Evolutionary conservation across 2,113 vertebrate genomes (phyloP).

Genomic region (Barnardius zonarius): DNA sequence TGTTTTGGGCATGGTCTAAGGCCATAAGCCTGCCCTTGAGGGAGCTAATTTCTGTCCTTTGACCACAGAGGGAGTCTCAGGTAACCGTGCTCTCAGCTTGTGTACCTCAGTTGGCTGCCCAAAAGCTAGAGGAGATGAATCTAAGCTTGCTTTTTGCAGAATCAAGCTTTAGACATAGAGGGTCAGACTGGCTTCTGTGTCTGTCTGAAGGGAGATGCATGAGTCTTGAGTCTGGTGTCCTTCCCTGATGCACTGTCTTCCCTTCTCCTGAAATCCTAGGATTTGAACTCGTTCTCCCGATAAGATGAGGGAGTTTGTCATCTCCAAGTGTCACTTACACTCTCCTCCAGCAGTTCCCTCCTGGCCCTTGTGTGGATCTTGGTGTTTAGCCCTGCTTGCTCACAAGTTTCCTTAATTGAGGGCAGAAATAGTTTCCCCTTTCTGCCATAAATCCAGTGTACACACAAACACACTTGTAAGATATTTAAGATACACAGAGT

Average conservation of each 20-base stretch:
- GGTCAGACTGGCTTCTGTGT: background rate
- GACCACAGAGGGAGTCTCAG: background rate
- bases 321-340: background rate
- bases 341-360: background rate
- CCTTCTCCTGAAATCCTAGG: background rate
- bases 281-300: background rate
- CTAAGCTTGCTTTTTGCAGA: background rate
- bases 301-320: background rate
- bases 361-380: background rate
- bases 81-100: background rate
- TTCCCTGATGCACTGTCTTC: background rate
- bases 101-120: background rate
- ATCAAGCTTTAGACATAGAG: background rate
- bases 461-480: constrained; percentile 23
- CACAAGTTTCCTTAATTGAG: background rate
- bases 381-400: background rate
- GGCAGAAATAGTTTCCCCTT: constrained; percentile 6
- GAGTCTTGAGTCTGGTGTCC: background rate
- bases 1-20: background rate
- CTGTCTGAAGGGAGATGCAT: background rate
- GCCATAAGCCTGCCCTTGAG: background rate
- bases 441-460: background rate
- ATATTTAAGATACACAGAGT: background rate
- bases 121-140: background rate
- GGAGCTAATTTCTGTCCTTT: background rate